phyloP scores from a whole-genome alignment of 2,797 vertebrate genomes.

The Poeciliopsis turneri region DNA sequence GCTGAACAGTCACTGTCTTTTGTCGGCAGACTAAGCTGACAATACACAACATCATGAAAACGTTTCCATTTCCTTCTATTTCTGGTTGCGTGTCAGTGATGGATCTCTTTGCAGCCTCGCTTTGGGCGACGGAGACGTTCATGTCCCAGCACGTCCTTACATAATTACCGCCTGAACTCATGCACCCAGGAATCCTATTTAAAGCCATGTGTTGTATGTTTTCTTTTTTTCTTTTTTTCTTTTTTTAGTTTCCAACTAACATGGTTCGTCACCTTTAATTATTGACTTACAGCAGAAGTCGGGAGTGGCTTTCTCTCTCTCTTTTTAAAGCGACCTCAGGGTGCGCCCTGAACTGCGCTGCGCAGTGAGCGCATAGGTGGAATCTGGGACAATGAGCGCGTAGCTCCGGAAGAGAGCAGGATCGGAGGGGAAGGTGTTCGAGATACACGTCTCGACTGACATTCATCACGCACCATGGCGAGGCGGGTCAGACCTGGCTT shows the following conservation, averaged over 20 bases:
- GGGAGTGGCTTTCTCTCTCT: constrained; percentile 62
- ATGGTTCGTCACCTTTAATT: constrained; percentile 45
- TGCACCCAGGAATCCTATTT: neutral
- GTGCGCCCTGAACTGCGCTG: constrained; percentile 64
- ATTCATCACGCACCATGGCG: constrained; percentile 74
- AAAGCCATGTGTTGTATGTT: neutral
- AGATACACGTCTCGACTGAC: neutral
- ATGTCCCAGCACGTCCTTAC: constrained; percentile 52
- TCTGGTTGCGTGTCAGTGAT: neutral
- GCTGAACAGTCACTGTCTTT: neutral
- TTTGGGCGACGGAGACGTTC: constrained; percentile 8
- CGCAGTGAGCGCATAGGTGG: constrained; percentile 63
- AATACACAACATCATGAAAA: neutral
- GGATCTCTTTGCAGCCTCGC: neutral
- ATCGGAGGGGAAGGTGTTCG: neutral
- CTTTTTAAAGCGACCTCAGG: constrained; percentile 52
- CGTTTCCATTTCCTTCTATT: neutral
- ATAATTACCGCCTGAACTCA: neutral
- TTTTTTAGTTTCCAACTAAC: neutral
- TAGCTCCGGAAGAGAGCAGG: constrained; percentile 50
- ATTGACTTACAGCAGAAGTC: constrained; percentile 15
- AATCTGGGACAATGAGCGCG: constrained; percentile 66
- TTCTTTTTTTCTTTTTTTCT: too few relatives aligned
- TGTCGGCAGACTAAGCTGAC: neutral
- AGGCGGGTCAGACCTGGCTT: constrained; percentile 83